Percentiles rank a stretch among this genome's conserved stretches.
Evolutionary conservation across 2,113 vertebrate species (phyloP).

Genomic region (Daphoenositta chrysoptera): DNA sequence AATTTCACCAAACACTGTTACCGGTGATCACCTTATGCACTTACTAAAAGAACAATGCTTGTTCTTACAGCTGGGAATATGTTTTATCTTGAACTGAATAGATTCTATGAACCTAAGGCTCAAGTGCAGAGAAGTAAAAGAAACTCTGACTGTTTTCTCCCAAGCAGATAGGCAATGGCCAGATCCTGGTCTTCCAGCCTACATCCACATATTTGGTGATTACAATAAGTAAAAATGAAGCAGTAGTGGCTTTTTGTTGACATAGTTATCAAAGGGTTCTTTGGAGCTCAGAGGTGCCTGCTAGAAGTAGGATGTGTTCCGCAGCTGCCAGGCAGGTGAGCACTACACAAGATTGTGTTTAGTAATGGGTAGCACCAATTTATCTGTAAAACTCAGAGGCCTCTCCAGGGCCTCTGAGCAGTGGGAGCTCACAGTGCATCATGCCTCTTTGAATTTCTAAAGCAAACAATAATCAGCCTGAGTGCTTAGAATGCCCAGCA

Average conservation of each 20-base stretch:
- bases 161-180: background rate
- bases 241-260: constrained; percentile 5
- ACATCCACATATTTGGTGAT: background rate
- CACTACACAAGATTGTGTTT: background rate
- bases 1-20: background rate
- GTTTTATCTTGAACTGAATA: constrained; percentile 5
- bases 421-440: background rate
- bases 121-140: background rate
- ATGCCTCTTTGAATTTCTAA: constrained; percentile 9
- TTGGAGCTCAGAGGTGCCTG: background rate
- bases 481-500: background rate
- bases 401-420: background rate
- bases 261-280: background rate
- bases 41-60: background rate
- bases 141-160: background rate
- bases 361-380: background rate
- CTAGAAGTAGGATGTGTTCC: background rate
- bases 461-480: background rate
- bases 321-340: constrained; percentile 5
- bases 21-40: background rate
- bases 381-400: constrained; percentile 6
- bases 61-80: background rate
- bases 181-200: background rate
- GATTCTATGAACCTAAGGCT: background rate
- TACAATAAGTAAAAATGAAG: background rate